Conservation (phyloP, 2,888 invertebrate genomes). For the Aquatica leii region DNA sequence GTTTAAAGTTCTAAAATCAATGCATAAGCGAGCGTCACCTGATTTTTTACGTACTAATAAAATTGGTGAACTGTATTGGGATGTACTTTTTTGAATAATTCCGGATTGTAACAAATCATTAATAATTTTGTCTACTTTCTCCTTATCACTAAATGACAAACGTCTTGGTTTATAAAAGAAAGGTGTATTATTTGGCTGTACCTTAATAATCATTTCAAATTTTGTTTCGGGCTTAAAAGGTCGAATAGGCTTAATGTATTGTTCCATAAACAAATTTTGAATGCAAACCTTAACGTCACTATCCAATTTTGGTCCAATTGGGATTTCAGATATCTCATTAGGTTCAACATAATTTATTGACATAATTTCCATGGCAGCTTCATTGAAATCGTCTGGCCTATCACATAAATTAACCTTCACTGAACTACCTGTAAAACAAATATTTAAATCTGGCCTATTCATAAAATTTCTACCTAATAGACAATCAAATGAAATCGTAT, state of each 20-base stretch:
- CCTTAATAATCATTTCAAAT: background rate
- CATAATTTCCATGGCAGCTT: background rate
- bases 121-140: constrained; percentile 24
- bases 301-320: background rate
- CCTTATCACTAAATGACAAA: constrained; percentile 23
- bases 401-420: no score
- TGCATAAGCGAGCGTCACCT: background rate
- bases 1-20: background rate
- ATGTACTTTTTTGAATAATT: constrained; percentile 12
- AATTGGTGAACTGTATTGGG: constrained; percentile 12
- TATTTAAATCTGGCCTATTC: background rate
- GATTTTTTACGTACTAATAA: constrained; percentile 3
- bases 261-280: background rate
- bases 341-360: constrained; percentile 5
- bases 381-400: background rate
- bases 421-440: no score
- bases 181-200: background rate
- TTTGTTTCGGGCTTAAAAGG: background rate
- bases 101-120: constrained; percentile 29
- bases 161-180: constrained; percentile 17
- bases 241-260: constrained; percentile 2
- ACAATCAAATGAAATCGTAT: background rate
- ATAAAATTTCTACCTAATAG: background rate
- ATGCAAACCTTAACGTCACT: background rate
- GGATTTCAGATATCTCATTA: background rate